Conservation (phyloP, 2,888 invertebrate genomes). For the Crepidodera aurea region DNA sequence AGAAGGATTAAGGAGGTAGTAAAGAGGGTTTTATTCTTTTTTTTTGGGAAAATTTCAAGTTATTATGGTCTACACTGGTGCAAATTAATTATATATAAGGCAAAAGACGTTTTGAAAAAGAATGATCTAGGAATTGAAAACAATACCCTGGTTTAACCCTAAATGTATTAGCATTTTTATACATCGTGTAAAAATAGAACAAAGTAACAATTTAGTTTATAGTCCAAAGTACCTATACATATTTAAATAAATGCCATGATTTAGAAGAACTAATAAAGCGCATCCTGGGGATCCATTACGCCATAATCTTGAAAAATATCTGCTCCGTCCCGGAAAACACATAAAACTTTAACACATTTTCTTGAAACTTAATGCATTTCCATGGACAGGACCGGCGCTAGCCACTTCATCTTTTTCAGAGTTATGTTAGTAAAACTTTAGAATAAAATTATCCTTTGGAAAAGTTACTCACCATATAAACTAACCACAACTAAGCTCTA, state of each 20-base stretch:
- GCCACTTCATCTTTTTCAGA: too few relatives aligned
- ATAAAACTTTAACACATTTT: conserved; percentile 32
- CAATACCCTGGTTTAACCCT: neutral
- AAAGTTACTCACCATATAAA: too few relatives aligned
- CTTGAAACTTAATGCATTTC: conserved; percentile 30
- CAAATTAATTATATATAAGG: too few relatives aligned
- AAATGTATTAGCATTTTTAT: too few relatives aligned
- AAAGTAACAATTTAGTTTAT: conserved; percentile 7
- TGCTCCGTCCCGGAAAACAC: conserved; percentile 20
- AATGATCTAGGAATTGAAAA: too few relatives aligned
- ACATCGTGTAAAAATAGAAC: neutral
- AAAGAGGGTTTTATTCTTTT: too few relatives aligned
- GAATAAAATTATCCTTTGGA: neutral
- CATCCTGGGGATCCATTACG: conserved; percentile 22
- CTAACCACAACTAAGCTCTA: too few relatives aligned
- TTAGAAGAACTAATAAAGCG: conserved; percentile 11
- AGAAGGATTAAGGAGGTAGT: neutral
- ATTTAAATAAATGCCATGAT: conserved; percentile 14
- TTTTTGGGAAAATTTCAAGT: neutral
- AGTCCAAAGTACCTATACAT: neutral
- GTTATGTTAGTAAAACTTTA: too few relatives aligned
- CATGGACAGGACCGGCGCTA: conserved; percentile 1
- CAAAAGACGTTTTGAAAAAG: too few relatives aligned
- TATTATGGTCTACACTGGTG: too few relatives aligned
- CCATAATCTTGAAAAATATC: conserved; percentile 30